Evolutionary conservation across 2,113 vertebrate genomes (phyloP), one percentile per base, ranked within the genome.

Genomic region (Odocoileus virginianus): DNA sequence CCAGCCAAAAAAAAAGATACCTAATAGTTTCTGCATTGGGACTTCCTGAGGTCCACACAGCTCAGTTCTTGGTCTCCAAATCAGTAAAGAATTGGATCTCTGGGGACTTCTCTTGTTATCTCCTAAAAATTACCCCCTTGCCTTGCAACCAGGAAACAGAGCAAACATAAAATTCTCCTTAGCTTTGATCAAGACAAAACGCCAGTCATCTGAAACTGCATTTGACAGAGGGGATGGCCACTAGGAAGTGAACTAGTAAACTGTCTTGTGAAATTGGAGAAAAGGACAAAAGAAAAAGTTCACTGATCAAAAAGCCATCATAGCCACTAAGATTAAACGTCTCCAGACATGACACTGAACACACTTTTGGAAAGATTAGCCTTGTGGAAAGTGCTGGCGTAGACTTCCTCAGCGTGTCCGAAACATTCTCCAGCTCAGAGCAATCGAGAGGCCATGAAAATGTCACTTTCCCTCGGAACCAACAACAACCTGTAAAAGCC

Each of bases 161-260:
- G 91, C 97, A 97, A 98, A 98, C 90, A 92, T 94, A 97, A 97
- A 97, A 79, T 94, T 97, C 86, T 96, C 67, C 92, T 82, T 92
- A 43, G 91, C 98, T 99, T 98, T 99, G 98, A 99, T 99, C 97
- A 93, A 98, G 98, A 97, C 94, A 98, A 98, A 98, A 95, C 83
- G 87, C 84, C 97, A 97, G 97, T 98, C 98, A 98, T 96, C 89
- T 97, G 98, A 98, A 98, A 98, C 87, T 96, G 54, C 91, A 36
- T 98, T 98, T 98, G 98, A 98, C 98, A 98, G 97, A 95, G 91
- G 95, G 87, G 95, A 98, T 96, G 87, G 74, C 82, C 98, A 92
- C 97, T 94, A 98, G 98, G 98, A 99, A 98, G 95, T 92, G 57
- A 98, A 95, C 98, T 94, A 93, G 98, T 98, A 97, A 98, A 98